Base-by-base conservation (phyloP, 2,888 invertebrate species). In the Pyrochroa serraticornis region DNA sequence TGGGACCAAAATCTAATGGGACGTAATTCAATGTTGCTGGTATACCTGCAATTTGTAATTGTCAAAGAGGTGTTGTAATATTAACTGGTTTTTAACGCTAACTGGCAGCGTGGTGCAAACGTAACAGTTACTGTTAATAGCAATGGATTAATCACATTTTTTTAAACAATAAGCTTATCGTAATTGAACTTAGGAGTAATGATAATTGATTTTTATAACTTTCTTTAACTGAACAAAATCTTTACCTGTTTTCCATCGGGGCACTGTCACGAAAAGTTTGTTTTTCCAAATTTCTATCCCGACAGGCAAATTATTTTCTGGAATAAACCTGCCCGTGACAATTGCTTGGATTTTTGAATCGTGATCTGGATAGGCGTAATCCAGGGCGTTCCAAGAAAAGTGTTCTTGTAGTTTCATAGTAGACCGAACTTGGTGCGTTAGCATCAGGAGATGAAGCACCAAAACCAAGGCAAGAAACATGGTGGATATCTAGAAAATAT, bases 1-100 rank as follows among this genome's bases (percentile, higher is more conserved):
- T 83, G 64, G 84, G 81, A 8, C 85, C 83, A 7, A 83, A 82
- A 64, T 88, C 87, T 70, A 91, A 78, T 2, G 89, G 84, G 58
- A 93, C 87, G 79, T 91, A 92, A 75, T 91, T 93, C 59, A 93
- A 78, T 1, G 92, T 92, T 2, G 91, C 85, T 33, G 92, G 92
- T 60, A 93, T 87, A 69, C 92, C 92, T 91, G 75, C 10, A 76
- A 78, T n/a, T n/a, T 22, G 22, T 22, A 36, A 13, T 34, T 38
- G 8, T 22, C 5, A 22, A 22, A 2, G 22, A 22, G 5, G 22
- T 22, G 22, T 22, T 22, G 22, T 5, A 22, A 22, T 22, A 3
- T 22, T 22, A 22, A 5, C 3, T 5, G 22, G 5, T 2, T 22
- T n/a, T 22, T 22, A 22, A 22, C 22, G 5, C 5, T 22, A 22